Evolutionary conservation across 2,113 vertebrate genomes (phyloP).

Genomic region (Rhinopithecus roxellana): DNA sequence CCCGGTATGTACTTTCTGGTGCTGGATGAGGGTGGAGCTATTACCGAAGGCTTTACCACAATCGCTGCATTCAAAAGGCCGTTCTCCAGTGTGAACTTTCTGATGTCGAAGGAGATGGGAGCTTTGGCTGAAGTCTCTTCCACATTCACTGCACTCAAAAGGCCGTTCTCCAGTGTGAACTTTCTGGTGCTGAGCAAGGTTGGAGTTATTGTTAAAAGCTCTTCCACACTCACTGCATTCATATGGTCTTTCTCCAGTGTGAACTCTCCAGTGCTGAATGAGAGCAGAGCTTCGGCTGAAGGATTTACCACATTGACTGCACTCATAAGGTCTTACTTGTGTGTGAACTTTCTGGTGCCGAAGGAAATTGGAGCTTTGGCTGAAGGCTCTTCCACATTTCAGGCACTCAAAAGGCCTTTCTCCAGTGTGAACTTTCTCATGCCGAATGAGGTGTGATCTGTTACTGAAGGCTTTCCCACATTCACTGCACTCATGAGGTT

Average conservation of each 20-base stretch:
- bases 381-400: slow-evolving; percentile 47
- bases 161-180: slow-evolving; percentile 20
- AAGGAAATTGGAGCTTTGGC: slow-evolving; percentile 37
- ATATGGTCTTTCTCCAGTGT: slow-evolving; percentile 15
- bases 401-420: slow-evolving; percentile 50
- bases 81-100: slow-evolving; percentile 42
- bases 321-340: slow-evolving; percentile 11
- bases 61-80: neutral
- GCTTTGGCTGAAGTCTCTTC: slow-evolving; percentile 41
- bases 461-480: slow-evolving; percentile 36
- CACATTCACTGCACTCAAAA: slow-evolving; percentile 36
- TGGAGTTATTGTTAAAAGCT: slow-evolving; percentile 30
- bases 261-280: slow-evolving; percentile 38
- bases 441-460: slow-evolving; percentile 12
- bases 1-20: slow-evolving; percentile 6
- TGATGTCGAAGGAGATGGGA: slow-evolving; percentile 45
- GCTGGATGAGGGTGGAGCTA: slow-evolving; percentile 21
- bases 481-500: neutral
- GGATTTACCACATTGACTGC: slow-evolving; percentile 14
- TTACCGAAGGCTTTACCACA: slow-evolving; percentile 21
- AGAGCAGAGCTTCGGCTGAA: slow-evolving; percentile 35
- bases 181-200: slow-evolving; percentile 30
- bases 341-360: slow-evolving; percentile 41
- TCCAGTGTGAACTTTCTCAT: slow-evolving; percentile 41
- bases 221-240: slow-evolving; percentile 29